A percentile compares a stretch with the other conserved stretches of the same genome.
phyloP scores from a whole-genome alignment of 2,113 vertebrate species.

The Calypte anna region DNA sequence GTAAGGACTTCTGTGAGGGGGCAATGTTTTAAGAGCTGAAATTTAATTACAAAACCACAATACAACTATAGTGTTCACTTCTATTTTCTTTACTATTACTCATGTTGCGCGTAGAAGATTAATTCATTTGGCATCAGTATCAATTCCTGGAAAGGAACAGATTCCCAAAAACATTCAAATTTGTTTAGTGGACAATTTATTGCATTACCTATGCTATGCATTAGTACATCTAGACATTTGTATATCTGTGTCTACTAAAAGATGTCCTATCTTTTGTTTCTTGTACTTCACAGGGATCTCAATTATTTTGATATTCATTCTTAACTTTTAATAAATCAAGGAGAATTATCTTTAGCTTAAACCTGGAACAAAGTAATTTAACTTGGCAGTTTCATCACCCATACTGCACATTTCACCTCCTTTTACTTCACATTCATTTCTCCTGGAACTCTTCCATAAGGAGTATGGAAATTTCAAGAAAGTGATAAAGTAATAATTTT shows the following conservation, averaged over 20 bases:
- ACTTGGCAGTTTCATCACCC: background rate
- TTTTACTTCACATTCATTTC: background rate
- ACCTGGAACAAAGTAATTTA: background rate
- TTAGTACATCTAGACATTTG: background rate
- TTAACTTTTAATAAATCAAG: constrained; percentile 2
- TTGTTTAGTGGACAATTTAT: background rate
- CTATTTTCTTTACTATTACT: background rate
- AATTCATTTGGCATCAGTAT: background rate
- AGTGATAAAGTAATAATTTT: background rate
- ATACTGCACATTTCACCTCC: background rate
- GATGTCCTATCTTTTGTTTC: background rate
- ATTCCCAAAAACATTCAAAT: background rate
- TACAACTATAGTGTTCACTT: background rate
- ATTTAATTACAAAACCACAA: background rate
- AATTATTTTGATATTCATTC: background rate
- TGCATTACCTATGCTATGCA: background rate
- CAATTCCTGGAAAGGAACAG: background rate
- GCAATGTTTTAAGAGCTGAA: background rate
- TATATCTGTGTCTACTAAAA: background rate
- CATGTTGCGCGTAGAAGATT: background rate
- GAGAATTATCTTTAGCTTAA: background rate
- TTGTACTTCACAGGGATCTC: background rate
- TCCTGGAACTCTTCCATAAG: background rate
- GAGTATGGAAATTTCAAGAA: background rate
- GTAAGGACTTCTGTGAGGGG: background rate